A percentile compares a stretch with the other conserved stretches of the same genome.
These are phyloP conservation scores for Anas georgica DNA, from an alignment of 2,797 vertebrate genomes.

Conservation along the genomic window DNA sequence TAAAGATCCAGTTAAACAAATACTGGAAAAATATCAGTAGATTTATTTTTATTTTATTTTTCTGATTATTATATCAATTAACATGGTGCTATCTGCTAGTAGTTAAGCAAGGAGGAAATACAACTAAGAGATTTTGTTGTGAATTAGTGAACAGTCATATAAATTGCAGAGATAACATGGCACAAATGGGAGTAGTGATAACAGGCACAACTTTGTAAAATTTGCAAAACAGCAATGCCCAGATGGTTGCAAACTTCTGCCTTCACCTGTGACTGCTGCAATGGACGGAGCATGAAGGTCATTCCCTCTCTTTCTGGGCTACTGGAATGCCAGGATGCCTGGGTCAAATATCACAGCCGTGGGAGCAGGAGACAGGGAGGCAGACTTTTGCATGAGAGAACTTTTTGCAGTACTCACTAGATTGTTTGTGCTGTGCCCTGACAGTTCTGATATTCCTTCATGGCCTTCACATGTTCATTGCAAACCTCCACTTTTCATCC, in stretches of 20 bases:
- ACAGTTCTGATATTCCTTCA: background rate
- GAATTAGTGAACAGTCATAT: background rate
- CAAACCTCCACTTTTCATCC: background rate
- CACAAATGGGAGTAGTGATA: background rate
- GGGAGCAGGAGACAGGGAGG: background rate
- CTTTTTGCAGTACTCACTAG: background rate
- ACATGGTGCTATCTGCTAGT: background rate
- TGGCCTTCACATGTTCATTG: background rate
- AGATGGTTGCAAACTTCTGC: background rate
- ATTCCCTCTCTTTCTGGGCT: background rate
- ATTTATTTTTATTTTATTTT: background rate
- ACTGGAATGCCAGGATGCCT: background rate
- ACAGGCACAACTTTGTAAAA: background rate
- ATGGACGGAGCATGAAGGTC: background rate
- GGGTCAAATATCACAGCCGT: background rate
- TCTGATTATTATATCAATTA: background rate
- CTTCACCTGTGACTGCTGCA: background rate
- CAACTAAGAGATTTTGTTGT: background rate
- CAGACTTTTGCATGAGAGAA: background rate
- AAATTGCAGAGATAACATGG: background rate
- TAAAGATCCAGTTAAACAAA: background rate
- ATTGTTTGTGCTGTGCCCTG: background rate
- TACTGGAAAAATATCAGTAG: background rate
- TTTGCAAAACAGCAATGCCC: background rate
- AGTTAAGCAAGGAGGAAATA: background rate